Evolutionary conservation across 37 sponge, comb jelly and placozoan genomes (phyloP), one percentile per base, ranked within the genome.

Genomic region (Halichondria panicea): DNA sequence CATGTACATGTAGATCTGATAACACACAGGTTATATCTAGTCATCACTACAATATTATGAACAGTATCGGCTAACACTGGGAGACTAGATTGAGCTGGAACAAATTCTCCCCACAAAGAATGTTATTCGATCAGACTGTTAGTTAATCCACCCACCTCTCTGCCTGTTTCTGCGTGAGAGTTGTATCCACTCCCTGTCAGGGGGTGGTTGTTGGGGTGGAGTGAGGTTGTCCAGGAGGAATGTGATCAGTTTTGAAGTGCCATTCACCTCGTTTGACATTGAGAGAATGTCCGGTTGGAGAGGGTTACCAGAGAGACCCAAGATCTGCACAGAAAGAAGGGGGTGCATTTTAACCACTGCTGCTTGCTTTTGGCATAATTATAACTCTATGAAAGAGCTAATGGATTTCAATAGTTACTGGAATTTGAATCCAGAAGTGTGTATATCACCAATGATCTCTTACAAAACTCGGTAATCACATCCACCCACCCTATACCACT

Each of bases 221-320:
- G 77, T 86, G 8, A 96, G 84, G 77, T 87, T 92, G 81, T 96
- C 97, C 25, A 96, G 71, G 36, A 97, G 77, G 66, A 83, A 97
- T 4, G 76, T 75, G 57, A 97, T 71, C 4, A 97, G 87, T 50
- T 90, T 91, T 41, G 83, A 39, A 13, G 92, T 91, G 1, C 97
- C 97, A 62, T 92, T 90, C 32, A 81, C 77, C 42, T 97, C 94
- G 35, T 46, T 81, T 15, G 76, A 74, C 81, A 91, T 90, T 24
- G 37, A 56, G 34, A 91, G 63, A 4, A 87, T 72, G 30, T 95
- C 96, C 39, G 86, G 76, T 35, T 72, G 72, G 50, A 95, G 80
- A 1, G 96, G 96, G 30, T 95, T 95, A 12, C 96, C 96, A 18
- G 81, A 61, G 0, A 74, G 43, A 13, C 74, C 74, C 74, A 74